Evolutionary conservation across 2,113 vertebrate species (phyloP).

Genomic region (Mirounga angustirostris): DNA sequence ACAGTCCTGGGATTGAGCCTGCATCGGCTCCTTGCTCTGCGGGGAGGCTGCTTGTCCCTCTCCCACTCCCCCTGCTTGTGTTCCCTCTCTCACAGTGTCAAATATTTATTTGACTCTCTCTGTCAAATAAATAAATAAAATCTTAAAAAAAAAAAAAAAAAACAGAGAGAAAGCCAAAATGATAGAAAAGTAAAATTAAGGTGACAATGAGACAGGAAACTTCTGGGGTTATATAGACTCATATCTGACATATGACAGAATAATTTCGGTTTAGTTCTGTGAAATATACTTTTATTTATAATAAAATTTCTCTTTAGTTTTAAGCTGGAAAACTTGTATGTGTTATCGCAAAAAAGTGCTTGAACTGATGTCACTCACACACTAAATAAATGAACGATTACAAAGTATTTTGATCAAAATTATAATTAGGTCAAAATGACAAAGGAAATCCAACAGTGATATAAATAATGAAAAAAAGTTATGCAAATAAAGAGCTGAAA

Average conservation of each 20-base stretch:
- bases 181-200: not conserved
- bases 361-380: not conserved
- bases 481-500: not conserved
- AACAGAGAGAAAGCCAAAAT: not conserved
- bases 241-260: not conserved
- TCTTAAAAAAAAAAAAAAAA: no score
- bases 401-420: not conserved
- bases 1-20: no score
- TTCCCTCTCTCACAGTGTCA: no score
- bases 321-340: not conserved
- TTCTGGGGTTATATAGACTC: not conserved
- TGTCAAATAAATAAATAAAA: no score
- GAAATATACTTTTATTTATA: not conserved
- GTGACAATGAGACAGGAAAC: not conserved
- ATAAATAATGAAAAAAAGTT: not conserved
- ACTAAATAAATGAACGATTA: not conserved
- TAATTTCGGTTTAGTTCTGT: not conserved
- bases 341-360: not conserved
- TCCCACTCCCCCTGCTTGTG: no score
- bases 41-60: no score
- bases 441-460: not conserved
- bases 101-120: no score
- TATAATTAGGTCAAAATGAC: constrained; percentile 15
- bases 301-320: not conserved
- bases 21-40: no score